phyloP scores from a whole-genome alignment of 2,113 vertebrate species.

The Sialia sialis region DNA sequence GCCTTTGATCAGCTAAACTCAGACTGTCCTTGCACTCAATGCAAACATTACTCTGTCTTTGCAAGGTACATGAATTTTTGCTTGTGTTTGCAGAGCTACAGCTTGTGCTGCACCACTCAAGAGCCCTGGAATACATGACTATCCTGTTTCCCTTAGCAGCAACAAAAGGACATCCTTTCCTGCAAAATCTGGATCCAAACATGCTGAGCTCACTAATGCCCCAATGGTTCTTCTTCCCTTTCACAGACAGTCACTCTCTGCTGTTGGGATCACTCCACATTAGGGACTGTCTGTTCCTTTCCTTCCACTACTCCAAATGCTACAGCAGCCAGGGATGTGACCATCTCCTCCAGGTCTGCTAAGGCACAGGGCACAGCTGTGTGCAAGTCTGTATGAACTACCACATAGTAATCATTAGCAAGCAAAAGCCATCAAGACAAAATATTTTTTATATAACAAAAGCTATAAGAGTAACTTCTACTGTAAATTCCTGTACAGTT shows the following conservation, averaged over 20 bases:
- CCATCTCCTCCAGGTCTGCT: not conserved
- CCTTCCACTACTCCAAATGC: not conserved
- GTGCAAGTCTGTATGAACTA: not conserved
- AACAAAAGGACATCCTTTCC: not conserved
- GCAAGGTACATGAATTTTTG: not conserved
- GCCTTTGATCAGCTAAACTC: not conserved
- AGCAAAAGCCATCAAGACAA: not conserved
- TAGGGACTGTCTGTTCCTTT: not conserved
- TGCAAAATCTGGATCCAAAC: not conserved
- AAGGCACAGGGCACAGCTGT: not conserved
- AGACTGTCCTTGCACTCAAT: not conserved
- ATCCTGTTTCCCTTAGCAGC: accelerated
- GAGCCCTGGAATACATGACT: not conserved
- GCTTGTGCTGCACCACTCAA: not conserved
- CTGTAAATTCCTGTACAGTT: not conserved
- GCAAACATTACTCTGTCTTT: not conserved
- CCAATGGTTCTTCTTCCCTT: not conserved
- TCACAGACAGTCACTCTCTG: not conserved
- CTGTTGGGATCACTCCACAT: not conserved
- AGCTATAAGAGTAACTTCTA: not conserved
- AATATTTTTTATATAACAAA: not conserved
- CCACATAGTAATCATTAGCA: not conserved
- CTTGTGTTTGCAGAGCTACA: not conserved
- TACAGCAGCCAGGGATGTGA: not conserved
- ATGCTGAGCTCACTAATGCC: not conserved